Evolutionary conservation across 2,113 vertebrate genomes (phyloP).

Genomic region (Chrysochloris asiatica): DNA sequence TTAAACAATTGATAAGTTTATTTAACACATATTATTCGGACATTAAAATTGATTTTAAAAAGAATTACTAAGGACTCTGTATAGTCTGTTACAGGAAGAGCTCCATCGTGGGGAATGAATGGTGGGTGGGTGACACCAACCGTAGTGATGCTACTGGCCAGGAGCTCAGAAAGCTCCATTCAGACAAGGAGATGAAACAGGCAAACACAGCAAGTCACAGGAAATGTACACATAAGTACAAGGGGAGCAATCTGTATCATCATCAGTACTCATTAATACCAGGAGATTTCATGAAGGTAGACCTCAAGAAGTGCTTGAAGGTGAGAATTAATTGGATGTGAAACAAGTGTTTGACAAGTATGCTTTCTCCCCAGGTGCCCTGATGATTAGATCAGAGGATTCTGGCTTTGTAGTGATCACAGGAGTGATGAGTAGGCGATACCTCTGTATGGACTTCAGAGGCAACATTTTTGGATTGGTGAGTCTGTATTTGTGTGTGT

Average conservation of each 20-base stretch:
- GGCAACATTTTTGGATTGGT: slow-evolving; percentile 89
- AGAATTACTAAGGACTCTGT: no score
- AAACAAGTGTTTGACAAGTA: not conserved
- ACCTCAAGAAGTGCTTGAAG: not conserved
- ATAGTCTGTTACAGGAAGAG: no score
- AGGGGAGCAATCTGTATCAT: not conserved
- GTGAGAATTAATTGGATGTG: no score
- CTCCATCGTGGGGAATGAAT: no score
- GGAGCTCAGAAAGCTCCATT: accelerated
- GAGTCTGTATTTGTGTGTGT: slow-evolving; percentile 86
- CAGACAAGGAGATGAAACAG: not conserved
- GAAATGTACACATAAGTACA: not conserved
- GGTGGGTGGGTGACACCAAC: not conserved
- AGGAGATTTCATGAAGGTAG: not conserved
- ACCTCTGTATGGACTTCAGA: slow-evolving; percentile 88
- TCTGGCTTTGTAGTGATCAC: slow-evolving; percentile 87
- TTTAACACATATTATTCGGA: no score
- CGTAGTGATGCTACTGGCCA: not conserved
- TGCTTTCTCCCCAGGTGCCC: slow-evolving; percentile 84
- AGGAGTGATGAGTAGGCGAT: slow-evolving; percentile 86
- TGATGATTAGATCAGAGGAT: slow-evolving; percentile 84
- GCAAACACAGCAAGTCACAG: not conserved
- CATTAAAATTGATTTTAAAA: no score
- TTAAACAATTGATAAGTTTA: no score
- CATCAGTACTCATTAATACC: not conserved